A percentile compares a stretch with the other conserved stretches of the same genome.
phyloP scores from a whole-genome alignment of 2,888 invertebrate genomes.

The Aromia moschata region DNA sequence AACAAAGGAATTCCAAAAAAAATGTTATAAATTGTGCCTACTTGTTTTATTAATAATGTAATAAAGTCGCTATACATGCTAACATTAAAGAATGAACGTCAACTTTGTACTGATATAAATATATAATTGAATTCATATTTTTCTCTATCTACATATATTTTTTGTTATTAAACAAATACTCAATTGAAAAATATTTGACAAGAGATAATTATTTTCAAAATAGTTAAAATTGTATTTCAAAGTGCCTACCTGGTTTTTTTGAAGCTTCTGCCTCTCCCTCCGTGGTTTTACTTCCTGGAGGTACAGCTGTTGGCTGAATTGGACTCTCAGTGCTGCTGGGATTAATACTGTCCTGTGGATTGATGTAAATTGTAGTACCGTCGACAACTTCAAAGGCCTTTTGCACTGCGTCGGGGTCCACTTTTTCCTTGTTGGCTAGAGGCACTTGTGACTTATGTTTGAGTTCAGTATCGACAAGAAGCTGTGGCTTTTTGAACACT shows the following conservation, averaged over 20 bases:
- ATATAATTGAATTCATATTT: too few relatives aligned
- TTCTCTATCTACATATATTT: too few relatives aligned
- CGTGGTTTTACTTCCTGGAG: constrained; percentile 19
- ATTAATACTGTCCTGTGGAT: constrained; percentile 38
- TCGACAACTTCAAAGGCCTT: constrained; percentile 67
- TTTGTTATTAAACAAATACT: too few relatives aligned
- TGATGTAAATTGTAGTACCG: constrained; percentile 71
- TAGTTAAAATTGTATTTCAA: too few relatives aligned
- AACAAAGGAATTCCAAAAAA: too few relatives aligned
- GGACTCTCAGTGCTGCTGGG: constrained; percentile 39
- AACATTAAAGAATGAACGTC: too few relatives aligned
- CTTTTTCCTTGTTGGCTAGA: constrained; percentile 37
- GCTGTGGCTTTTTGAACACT: constrained; percentile 61
- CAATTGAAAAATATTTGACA: too few relatives aligned
- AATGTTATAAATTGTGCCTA: too few relatives aligned
- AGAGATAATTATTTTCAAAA: too few relatives aligned
- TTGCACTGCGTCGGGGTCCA: constrained; percentile 52
- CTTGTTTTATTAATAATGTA: too few relatives aligned
- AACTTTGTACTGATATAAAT: too few relatives aligned
- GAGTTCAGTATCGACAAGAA: constrained; percentile 63
- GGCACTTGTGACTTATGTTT: constrained; percentile 46
- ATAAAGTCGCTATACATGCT: too few relatives aligned
- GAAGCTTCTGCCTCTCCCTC: constrained; percentile 21
- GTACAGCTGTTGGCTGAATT: constrained; percentile 32
- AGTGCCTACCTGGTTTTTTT: constrained; percentile 8